Evolutionary conservation across 2,888 invertebrate species (phyloP), one percentile per base, ranked within the genome.

Genomic region (Nemoura dubitans): DNA sequence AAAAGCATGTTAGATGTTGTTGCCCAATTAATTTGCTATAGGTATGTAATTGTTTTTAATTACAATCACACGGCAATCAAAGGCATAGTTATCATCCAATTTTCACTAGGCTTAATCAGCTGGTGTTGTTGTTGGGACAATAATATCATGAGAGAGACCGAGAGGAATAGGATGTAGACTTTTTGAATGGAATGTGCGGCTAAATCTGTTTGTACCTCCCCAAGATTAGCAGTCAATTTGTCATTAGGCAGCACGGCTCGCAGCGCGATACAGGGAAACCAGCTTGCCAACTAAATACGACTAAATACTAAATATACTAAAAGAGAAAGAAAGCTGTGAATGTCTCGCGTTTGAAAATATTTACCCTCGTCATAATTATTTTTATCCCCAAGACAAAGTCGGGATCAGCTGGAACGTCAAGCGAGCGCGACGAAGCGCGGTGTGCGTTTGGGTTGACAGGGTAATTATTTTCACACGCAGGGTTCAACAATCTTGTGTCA

Each of bases 161-260:
- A 76, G 25, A 21, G n/a, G 21, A 76, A 76, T 16, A 78, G 10
- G 26, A 14, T 78, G 78, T 78, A 36, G 36, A 36, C 10, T 36
- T 36, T 29, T 26, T 26, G 28, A 21, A 5, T 14, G 76, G 76
- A 84, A 84, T 59, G 81, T 30, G 84, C 43, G 27, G 85, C 87
- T 88, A 87, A 86, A 87, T 88, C 88, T 88, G 88, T 86, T 86
- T 86, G 88, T 86, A 85, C 85, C 86, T 83, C 86, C 25, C 86
- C 85, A 27, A 81, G 86, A 88, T 88, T 87, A 87, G 88, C 88
- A 29, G 87, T 84, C 85, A 30, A 86, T 87, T 86, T 87, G 87
- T 86, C 86, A 85, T 25, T 82, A 30, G 28, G 3, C 59, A 21
- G 21, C 59, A 16, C 28, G 78, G 78, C 28, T 76, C 3, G 26